Conservation (phyloP, 1,140 invertebrate species). For the Aphelenchoides besseyi region DNA sequence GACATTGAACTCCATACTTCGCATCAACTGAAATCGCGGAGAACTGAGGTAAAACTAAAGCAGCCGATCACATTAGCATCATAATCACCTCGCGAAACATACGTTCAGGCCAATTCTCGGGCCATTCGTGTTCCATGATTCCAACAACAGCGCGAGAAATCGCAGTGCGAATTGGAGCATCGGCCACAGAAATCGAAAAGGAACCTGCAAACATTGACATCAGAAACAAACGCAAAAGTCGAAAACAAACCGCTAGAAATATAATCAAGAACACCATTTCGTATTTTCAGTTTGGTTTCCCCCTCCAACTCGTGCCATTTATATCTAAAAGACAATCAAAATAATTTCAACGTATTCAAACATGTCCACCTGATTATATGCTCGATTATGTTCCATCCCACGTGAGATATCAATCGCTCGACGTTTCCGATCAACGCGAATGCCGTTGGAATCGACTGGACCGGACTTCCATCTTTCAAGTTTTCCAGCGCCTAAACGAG, state of each 20-base stretch:
- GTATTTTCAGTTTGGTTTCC: slow-evolving; percentile 26
- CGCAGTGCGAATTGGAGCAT: slow-evolving; percentile 36
- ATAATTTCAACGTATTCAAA: slow-evolving; percentile 33
- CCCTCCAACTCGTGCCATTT: slow-evolving; percentile 44
- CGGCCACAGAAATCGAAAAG: slow-evolving; percentile 24
- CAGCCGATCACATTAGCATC: background rate
- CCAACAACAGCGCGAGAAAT: slow-evolving; percentile 38
- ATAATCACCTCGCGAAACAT: background rate
- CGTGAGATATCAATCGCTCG: slow-evolving; percentile 30
- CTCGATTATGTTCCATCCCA: slow-evolving; percentile 53
- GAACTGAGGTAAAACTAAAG: slow-evolving; percentile 38
- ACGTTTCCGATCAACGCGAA: slow-evolving; percentile 29
- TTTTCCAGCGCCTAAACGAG: slow-evolving; percentile 36
- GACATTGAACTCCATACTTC: slow-evolving; percentile 27
- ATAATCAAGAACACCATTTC: slow-evolving; percentile 34
- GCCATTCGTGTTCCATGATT: slow-evolving; percentile 56
- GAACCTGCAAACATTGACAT: slow-evolving; percentile 15
- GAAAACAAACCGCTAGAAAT: slow-evolving; percentile 30
- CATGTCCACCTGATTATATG: slow-evolving; percentile 44
- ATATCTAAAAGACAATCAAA: slow-evolving; percentile 39
- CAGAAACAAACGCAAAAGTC: slow-evolving; percentile 18
- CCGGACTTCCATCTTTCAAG: slow-evolving; percentile 33
- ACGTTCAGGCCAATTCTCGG: slow-evolving; percentile 50
- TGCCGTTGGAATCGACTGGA: slow-evolving; percentile 33
- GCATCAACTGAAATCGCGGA: slow-evolving; percentile 25